Conservation (phyloP, 2,888 invertebrate species). For the Petrolisthes cinctipes region DNA sequence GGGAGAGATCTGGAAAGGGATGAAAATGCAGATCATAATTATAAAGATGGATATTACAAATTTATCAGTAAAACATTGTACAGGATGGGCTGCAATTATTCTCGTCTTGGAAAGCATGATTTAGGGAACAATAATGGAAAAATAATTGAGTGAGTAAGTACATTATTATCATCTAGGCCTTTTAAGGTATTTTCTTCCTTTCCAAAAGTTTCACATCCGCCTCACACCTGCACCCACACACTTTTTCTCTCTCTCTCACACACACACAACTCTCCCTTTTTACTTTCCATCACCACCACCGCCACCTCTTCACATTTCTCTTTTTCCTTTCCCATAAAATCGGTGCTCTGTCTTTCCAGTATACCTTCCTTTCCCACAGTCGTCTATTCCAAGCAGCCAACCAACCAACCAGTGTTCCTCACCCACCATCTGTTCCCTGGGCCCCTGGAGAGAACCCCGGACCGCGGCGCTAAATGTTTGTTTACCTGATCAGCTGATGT, state of each 20-base stretch:
- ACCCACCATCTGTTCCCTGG: background rate
- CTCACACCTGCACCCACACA: background rate
- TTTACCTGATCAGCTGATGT: conserved; percentile 27
- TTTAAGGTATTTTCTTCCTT: too few species aligned
- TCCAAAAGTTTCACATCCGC: too few species aligned
- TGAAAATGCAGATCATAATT: background rate
- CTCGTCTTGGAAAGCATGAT: too few species aligned
- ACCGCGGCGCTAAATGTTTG: background rate
- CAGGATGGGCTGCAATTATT: too few species aligned
- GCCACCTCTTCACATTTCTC: background rate
- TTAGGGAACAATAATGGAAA: too few species aligned
- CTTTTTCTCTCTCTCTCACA: background rate
- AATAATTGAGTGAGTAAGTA: too few species aligned
- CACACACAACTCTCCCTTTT: background rate
- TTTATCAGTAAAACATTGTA: too few species aligned
- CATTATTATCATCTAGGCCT: too few species aligned
- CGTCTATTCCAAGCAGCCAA: background rate
- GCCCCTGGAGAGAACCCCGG: too few species aligned
- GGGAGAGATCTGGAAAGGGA: background rate
- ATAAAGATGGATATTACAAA: too few species aligned
- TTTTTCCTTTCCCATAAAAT: conserved; percentile 9
- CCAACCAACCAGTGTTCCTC: background rate
- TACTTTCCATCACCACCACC: background rate
- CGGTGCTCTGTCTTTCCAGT: background rate
- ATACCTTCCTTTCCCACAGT: background rate